Percentiles rank a stretch among this genome's conserved stretches.
phyloP scores from a whole-genome alignment of 2,888 invertebrate species.

The Tupiocoris notatus region DNA sequence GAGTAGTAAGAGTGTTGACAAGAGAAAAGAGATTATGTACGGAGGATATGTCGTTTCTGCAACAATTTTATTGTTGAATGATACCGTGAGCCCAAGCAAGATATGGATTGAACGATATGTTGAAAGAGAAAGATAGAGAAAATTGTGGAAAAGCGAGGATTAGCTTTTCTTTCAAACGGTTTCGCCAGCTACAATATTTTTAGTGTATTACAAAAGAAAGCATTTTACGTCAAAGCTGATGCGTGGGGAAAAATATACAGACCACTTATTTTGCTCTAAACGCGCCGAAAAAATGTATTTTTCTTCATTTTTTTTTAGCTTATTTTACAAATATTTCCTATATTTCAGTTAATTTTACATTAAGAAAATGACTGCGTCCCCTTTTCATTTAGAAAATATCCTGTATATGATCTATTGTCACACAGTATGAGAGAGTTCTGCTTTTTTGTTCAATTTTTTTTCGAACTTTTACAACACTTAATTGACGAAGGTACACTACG shows the following conservation, averaged over 20 bases:
- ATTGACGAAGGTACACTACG: slow-evolving; percentile 47
- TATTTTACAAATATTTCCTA: slow-evolving; percentile 16
- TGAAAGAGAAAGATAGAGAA: slow-evolving; percentile 1
- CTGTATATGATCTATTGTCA: slow-evolving; percentile 50
- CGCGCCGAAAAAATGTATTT: slow-evolving; percentile 13
- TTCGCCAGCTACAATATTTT: slow-evolving; percentile 1
- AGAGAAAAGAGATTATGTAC: slow-evolving; percentile 17
- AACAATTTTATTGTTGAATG: slow-evolving; percentile 12
- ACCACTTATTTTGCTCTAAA: slow-evolving; percentile 28
- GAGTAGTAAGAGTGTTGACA: background rate
- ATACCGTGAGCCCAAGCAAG: slow-evolving; percentile 2
- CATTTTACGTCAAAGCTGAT: slow-evolving; percentile 23
- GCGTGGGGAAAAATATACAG: slow-evolving; percentile 39
- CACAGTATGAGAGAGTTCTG: slow-evolving; percentile 48
- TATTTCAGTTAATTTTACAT: slow-evolving; percentile 17
- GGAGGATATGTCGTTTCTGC: slow-evolving; percentile 27
- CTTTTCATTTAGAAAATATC: slow-evolving; percentile 47
- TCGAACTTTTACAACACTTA: slow-evolving; percentile 43
- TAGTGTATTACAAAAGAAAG: slow-evolving; percentile 23
- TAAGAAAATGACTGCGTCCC: slow-evolving; percentile 40
- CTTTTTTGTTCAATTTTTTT: slow-evolving; percentile 20
- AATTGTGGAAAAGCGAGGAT: slow-evolving; percentile 31
- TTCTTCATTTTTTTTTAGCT: slow-evolving; percentile 10
- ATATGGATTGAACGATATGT: slow-evolving; percentile 34
- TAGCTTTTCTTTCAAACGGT: slow-evolving; percentile 18